Conservation (phyloP, 1,140 invertebrate species). For the Homalodisca vitripennis region DNA sequence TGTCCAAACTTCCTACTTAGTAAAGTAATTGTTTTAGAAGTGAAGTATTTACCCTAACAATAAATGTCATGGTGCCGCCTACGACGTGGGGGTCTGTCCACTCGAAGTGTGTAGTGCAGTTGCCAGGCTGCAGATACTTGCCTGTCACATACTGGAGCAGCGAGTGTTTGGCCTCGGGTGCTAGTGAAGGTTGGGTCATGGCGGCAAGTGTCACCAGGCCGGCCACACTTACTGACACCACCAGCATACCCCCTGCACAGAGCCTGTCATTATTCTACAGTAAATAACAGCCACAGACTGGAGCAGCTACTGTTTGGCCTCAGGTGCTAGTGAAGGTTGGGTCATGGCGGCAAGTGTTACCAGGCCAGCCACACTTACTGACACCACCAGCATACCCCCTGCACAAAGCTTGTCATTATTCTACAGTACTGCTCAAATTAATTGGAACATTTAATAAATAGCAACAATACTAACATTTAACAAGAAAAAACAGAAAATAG, state of each 20-base stretch:
- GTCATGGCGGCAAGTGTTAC: constrained; percentile 65
- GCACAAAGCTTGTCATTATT: too few relatives aligned
- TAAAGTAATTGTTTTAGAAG: too few relatives aligned
- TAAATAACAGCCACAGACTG: not conserved
- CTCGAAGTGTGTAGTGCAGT: constrained; percentile 79
- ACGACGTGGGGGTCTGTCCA: constrained; percentile 87
- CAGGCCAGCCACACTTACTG: constrained; percentile 80
- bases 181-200: constrained; percentile 81
- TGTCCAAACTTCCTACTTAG: too few relatives aligned
- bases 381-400: constrained; percentile 84
- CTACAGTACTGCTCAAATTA: too few relatives aligned
- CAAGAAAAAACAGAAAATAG: too few relatives aligned
- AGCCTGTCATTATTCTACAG: not conserved
- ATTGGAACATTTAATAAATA: too few relatives aligned
- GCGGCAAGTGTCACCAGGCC: constrained; percentile 81
- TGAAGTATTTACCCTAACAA: constrained; percentile 68
- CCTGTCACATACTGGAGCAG: constrained; percentile 88
- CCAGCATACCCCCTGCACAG: constrained; percentile 73
- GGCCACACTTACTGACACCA: constrained; percentile 80
- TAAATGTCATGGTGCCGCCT: constrained; percentile 87
- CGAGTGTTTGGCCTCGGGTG: constrained; percentile 83
- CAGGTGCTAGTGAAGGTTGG: not conserved
- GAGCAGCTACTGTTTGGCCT: not conserved
- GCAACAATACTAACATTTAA: too few relatives aligned
- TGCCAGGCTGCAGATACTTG: constrained; percentile 83